Evolutionary conservation across 2,888 invertebrate genomes (phyloP), one percentile per base, ranked within the genome.

Genomic region (Drosophila mimetica): DNA sequence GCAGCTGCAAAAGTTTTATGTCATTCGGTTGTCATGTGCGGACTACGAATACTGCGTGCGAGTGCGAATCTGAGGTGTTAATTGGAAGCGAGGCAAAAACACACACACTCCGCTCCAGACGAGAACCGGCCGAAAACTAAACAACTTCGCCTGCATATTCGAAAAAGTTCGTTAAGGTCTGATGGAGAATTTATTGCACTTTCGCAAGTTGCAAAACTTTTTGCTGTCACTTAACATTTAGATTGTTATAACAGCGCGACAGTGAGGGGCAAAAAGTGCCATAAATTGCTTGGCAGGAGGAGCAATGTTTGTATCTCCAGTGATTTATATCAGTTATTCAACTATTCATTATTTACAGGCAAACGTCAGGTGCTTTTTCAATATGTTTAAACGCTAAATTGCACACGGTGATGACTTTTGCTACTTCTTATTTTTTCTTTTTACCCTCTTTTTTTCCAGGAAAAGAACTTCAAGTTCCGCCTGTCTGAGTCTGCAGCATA

Each of bases 341-440:
- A 65, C 65, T 48, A 53, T 66, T 65, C 54, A 66, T 53, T 65
- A 54, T 42, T 66, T 53, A 54, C 53, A 36, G 47, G 37, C 36
- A 18, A 18, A 30, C 61, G 44, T 64, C 50, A 48, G 53, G 20
- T 47, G 57, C 58, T 58, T 63, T 74, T 74, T 66, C 54, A 58
- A 44, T 60, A 71, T 60, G 71, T 65, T 72, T 72, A 65, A 59
- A 57, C 59, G 55, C 25, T 42, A 71, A 65, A 64, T 72, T 65
- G 64, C 60, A 50, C 58, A 64, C 53, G 13, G 8, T 42, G 66
- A 64, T 64, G 64, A 53, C 54, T 66, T 53, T 13, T 61, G 42
- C 60, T 22, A 9, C 42, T 36, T n/a, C 22, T 18, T 11, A 8
- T 14, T 11, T 8, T 37, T 16, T 8, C 9, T 14, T 1, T 28